phyloP scores from a whole-genome alignment of 2,888 invertebrate genomes.

The Glyphotaelius pellucidus region DNA sequence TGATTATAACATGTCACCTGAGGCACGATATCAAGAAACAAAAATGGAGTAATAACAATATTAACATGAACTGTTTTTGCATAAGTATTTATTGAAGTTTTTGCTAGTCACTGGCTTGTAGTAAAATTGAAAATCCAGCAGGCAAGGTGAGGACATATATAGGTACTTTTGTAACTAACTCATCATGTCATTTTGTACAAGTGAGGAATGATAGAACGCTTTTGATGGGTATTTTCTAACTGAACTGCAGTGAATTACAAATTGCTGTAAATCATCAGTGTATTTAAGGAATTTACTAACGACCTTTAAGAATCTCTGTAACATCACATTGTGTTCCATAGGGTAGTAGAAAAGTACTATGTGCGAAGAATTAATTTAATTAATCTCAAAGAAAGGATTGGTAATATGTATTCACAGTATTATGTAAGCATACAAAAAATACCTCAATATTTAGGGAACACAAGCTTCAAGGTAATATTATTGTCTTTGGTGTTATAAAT shows the following conservation, averaged over 20 bases:
- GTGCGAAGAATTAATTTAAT: not conserved
- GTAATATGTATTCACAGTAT: not conserved
- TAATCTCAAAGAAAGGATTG: not conserved
- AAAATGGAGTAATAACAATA: not conserved
- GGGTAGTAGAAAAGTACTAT: conserved; percentile 5
- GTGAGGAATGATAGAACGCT: not conserved
- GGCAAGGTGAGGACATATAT: not conserved
- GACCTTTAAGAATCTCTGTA: not conserved
- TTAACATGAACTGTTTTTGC: not conserved
- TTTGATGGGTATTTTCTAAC: not conserved
- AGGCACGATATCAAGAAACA: not conserved
- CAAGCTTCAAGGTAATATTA: not conserved
- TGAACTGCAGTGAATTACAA: not conserved
- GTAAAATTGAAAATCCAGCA: not conserved
- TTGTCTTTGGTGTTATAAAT: not conserved
- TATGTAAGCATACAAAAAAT: not conserved
- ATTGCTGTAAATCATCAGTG: not conserved
- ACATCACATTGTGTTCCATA: not conserved
- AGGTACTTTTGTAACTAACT: not conserved
- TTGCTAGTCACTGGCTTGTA: not conserved
- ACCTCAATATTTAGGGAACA: not conserved
- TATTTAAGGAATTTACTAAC: not conserved
- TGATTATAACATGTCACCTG: conserved; percentile 38
- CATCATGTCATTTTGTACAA: not conserved
- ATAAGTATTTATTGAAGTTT: not conserved